These are phyloP conservation scores for Heterodera carotae DNA, from an alignment of 1,140 invertebrate species.

Conservation along the genomic window DNA sequence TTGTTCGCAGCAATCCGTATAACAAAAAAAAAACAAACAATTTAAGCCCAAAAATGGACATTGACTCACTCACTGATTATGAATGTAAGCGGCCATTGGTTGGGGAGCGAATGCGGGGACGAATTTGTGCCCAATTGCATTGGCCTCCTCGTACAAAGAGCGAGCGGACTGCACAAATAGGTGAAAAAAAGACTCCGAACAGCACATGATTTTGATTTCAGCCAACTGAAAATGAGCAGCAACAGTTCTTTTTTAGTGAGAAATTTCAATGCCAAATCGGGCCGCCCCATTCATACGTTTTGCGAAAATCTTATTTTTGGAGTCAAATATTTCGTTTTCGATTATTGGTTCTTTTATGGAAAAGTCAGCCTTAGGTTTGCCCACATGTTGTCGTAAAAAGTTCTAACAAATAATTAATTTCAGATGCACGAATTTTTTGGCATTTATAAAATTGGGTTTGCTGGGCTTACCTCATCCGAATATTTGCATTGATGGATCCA, in stretches of 20 bases:
- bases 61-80: neutral
- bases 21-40: too few species aligned
- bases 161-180: constrained; percentile 31
- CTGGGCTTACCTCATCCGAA: constrained; percentile 48
- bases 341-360: too few species aligned
- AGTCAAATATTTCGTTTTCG: too few species aligned
- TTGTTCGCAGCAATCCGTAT: too few species aligned
- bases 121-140: constrained; percentile 28
- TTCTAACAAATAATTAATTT: too few species aligned
- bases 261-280: too few species aligned
- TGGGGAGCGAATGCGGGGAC: constrained; percentile 29
- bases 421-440: neutral
- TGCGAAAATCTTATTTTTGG: too few species aligned
- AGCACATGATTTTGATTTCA: constrained; percentile 49
- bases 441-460: too few species aligned
- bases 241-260: constrained; percentile 8
- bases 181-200: constrained; percentile 32
- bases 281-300: too few species aligned
- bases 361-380: too few species aligned
- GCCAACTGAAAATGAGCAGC: constrained; percentile 16
- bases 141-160: constrained; percentile 32
- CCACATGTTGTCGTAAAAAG: too few species aligned
- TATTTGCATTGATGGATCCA: constrained; percentile 43
- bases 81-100: constrained; percentile 6
- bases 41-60: neutral